These are phyloP conservation scores for Myrmecobius fasciatus DNA, from an alignment of 2,113 vertebrate species.

Conservation along the genomic window DNA sequence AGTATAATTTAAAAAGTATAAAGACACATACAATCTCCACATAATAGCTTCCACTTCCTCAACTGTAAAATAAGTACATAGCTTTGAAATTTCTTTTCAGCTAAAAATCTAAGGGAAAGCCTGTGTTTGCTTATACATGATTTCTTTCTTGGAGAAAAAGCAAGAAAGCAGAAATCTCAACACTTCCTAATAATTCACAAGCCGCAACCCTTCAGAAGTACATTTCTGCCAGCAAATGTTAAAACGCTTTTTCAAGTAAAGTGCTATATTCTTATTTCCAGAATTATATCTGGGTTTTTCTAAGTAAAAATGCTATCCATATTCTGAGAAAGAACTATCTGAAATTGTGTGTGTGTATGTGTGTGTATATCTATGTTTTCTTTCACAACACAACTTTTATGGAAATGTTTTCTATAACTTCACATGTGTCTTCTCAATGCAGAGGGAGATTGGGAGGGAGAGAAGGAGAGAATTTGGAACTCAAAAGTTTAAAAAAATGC, in stretches of 20 bases:
- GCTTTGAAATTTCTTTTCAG: constrained; percentile 12
- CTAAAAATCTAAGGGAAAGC: constrained; percentile 1
- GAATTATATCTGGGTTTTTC: no score
- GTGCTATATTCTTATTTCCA: not conserved
- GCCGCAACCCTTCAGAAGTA: not conserved
- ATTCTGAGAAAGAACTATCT: no score
- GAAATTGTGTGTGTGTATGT: no score
- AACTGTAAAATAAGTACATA: not conserved
- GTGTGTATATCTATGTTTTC: no score
- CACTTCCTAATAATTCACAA: not conserved
- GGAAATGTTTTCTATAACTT: no score
- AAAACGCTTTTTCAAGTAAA: not conserved
- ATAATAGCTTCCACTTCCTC: not conserved
- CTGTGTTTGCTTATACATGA: not conserved
- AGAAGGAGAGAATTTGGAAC: no score
- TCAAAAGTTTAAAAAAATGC: no score
- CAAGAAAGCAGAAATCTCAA: not conserved
- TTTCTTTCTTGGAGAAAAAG: not conserved
- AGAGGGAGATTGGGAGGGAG: no score
- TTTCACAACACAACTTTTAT: no score
- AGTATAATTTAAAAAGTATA: constrained; percentile 36
- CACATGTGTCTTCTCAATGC: no score
- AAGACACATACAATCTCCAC: not conserved
- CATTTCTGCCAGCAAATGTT: not conserved
- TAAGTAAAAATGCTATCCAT: no score